phyloP scores from a whole-genome alignment of 2,113 vertebrate species.

The Anarhynchus alexandrinus region DNA sequence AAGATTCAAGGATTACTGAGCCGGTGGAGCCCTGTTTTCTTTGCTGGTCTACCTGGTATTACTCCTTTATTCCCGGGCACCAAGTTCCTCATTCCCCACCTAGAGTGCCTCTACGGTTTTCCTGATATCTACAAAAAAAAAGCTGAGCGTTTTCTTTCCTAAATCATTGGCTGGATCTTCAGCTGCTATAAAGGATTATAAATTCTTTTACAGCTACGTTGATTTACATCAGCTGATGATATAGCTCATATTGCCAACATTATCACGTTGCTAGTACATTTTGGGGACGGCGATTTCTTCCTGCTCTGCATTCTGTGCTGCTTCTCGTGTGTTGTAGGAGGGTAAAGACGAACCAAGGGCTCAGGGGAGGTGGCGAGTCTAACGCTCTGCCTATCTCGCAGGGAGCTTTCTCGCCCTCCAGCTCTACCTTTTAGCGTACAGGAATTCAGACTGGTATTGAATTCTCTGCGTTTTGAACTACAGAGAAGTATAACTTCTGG shows the following conservation, averaged over 20 bases:
- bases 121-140: background rate
- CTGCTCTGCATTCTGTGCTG: conserved; percentile 65
- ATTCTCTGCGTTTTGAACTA: conserved; percentile 23
- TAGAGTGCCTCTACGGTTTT: background rate
- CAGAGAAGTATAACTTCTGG: conserved; percentile 6
- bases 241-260: conserved; percentile 68
- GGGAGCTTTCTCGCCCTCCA: conserved; percentile 30
- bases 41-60: conserved; percentile 8
- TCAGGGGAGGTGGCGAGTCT: conserved; percentile 51
- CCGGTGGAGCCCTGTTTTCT: conserved; percentile 51
- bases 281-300: conserved; percentile 48
- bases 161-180: conserved; percentile 12
- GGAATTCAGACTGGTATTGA: conserved; percentile 12
- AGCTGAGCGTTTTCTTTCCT: background rate
- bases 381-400: conserved; percentile 39
- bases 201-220: conserved; percentile 48
- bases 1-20: conserved; percentile 67
- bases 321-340: conserved; percentile 57
- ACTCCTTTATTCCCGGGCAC: background rate
- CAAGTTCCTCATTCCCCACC: background rate
- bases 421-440: conserved; percentile 36
- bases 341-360: conserved; percentile 37
- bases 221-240: conserved; percentile 66
- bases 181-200: conserved; percentile 19
- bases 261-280: conserved; percentile 62